A percentile compares a stretch with the other conserved stretches of the same genome.
Evolutionary conservation across 2,888 invertebrate species (phyloP).

Genomic region (Epinotia demarniana): DNA sequence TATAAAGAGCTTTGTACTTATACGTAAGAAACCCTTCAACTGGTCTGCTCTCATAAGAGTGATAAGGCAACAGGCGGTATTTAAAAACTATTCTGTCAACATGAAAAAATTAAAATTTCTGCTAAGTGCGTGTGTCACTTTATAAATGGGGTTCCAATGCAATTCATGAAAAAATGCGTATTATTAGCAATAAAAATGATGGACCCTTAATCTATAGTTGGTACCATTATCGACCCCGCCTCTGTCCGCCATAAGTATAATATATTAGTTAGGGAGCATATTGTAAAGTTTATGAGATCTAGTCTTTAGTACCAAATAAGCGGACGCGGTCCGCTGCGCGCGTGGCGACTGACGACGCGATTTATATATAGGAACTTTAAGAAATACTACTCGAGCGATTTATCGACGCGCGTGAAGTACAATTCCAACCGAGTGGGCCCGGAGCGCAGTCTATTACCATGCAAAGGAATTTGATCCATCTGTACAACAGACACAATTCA

Average conservation of each 20-base stretch:
- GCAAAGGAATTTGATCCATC: too few relatives aligned
- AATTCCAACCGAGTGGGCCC: too few relatives aligned
- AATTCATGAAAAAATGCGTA: neutral
- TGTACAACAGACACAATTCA: too few relatives aligned
- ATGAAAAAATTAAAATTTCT: neutral
- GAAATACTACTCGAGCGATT: neutral
- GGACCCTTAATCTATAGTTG: neutral
- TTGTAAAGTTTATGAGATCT: constrained; percentile 47
- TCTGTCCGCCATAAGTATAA: constrained; percentile 19
- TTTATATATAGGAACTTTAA: neutral
- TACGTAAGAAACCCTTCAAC: neutral
- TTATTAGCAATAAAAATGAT: neutral
- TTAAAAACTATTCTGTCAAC: neutral
- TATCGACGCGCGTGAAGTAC: neutral
- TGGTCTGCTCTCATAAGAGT: neutral
- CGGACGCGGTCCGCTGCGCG: constrained; percentile 25
- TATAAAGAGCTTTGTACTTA: constrained; percentile 1
- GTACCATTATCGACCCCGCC: constrained; percentile 4
- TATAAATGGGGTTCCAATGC: neutral
- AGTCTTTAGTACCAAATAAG: constrained; percentile 50
- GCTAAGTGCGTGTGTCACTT: neutral
- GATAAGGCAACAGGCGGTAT: neutral
- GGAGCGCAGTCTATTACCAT: too few relatives aligned
- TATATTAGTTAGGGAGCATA: constrained; percentile 6
- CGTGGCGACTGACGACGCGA: constrained; percentile 19